Evolutionary conservation across 2,888 invertebrate genomes (phyloP), one percentile per base, ranked within the genome.

Genomic region (Pachycephus smyrnensis): DNA sequence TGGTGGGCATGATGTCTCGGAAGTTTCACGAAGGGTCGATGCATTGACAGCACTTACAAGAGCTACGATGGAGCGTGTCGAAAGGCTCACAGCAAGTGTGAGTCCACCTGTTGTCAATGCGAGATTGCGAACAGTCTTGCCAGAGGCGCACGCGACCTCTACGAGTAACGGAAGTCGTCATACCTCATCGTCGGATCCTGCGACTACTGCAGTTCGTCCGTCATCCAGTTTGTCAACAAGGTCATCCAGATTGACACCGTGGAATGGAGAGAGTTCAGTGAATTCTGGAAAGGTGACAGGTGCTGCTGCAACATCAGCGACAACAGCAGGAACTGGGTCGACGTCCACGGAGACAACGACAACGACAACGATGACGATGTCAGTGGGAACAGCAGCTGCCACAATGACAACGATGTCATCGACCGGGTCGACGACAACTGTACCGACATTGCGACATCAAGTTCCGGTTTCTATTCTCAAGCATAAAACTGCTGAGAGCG

Each of bases 51-150:
- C 94, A 68, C 92, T 94, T 86, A 95, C 95, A 76, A 94, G 94
- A 90, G 94, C 94, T 87, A 94, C 95, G 73, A 93, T 95, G 92
- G 94, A 94, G 90, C 94, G 94, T 88, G 94, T 95, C 87, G 94
- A 95, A 90, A 93, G 93, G 92, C 93, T 95, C 88, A 92, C 93
- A 82, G 87, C 87, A 37, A 85, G 82, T 74, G 80, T 86, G 71
- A 82, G 79, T 77, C 75, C 75, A 68, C 75, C 69, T 76, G 55
- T 23, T 55, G 69, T 69, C 74, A 71, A 69, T 76, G 74, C 73
- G 82, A 84, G 77, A 81, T 76, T 79, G 77, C 77, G 77, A 11
- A 82, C 68, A 73, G 79, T 80, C 73, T 40, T 82, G 80, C 75
- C 77, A 75, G 71, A 78, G 71, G 55, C 71, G 4, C 31, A 12